Evolutionary conservation across 2,888 invertebrate species (phyloP), one percentile per base, ranked within the genome.

Genomic region (Notocelia uddmanniana): DNA sequence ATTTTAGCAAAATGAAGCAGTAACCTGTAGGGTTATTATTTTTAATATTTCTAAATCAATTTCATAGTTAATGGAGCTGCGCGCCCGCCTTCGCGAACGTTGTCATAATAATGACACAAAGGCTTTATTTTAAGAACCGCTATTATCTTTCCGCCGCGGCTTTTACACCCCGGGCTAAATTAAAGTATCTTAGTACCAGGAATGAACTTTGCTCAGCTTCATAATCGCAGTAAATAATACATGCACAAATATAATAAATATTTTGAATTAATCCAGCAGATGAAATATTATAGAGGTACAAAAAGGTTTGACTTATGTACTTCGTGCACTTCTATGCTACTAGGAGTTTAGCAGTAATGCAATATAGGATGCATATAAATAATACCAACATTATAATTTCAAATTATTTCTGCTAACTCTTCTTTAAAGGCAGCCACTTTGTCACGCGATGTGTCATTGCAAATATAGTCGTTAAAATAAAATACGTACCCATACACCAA

Each of bases 51-150:
- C 59, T 54, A 52, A 59, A 71, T 71, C 58, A 66, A 71, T 66
- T 71, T 71, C 45, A 59, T 71, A 59, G 70, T 66, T 59, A 71
- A 71, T 64, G 66, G 66, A 41, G 58, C 70, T 34, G 41, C 68
- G 60, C 48, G 57, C 63, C 74, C 74, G 71, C 74, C 75, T 76
- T 62, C 50, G 63, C 50, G 34, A 63, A 50, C 68, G 76, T 76
- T 83, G 85, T 83, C 85, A 83, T 80, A 85, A 87, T 89, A 88
- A 88, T 87, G 86, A 83, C 84, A 85, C 85, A 88, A 88, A 86
- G 85, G 85, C 86, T 88, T 89, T 87, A 87, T 88, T 88, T 88
- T 86, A 89, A 89, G 87, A 87, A 84, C 85, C 81, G 83, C 85
- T 83, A 87, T 89, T 89, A 89, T 89, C 85, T 86, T 84, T 81